Evolutionary conservation across 2,888 invertebrate genomes (phyloP), one percentile per base, ranked within the genome.

Genomic region (Hanleya hanleyi): DNA sequence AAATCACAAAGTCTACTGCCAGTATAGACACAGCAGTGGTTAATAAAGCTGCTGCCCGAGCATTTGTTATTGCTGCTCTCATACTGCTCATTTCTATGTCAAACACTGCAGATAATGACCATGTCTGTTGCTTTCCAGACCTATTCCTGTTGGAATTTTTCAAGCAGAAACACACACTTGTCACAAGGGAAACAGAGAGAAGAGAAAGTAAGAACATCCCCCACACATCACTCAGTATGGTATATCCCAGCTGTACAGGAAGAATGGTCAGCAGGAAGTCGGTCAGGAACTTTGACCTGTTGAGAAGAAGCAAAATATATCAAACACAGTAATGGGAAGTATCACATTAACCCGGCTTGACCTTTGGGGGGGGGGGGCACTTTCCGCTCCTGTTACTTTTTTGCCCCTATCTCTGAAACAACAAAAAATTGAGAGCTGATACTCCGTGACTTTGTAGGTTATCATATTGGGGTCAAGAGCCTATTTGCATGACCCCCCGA

Each of bases 1-100:
- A 99, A 67, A 94, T 92, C 64, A 92, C 92, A 88, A 99, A 99
- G 91, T 99, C 99, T 0, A 99, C 97, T 0, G 97, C 99, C 73
- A 99, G 91, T 81, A 99, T 98, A 78, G 95, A 95, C 70, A 96
- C 77, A 15, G 87, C 87, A 57, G 89, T 88, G n/a, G 80, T 80
- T 7, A 88, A 50, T 67, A 85, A 84, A 5, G 86, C 81, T 69
- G 80, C 80, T 1, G 88, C 85, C 70, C 90, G 83, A 37, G 80
- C 86, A 66, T 86, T 77, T 5, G 85, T 83, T 12, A 90, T 80
- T 67, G 87, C 89, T 1, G 82, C 74, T 70, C 83, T 79, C 66
- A 77, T 77, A 2, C 74, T 74, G 18, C 73, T 74, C 74, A 84
- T 79, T 6, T 77, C 71, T 37, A 74, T 71, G 12, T 50, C 5